Base-by-base conservation (phyloP, 2,113 vertebrate species). In the Cyprinus carpio region DNA sequence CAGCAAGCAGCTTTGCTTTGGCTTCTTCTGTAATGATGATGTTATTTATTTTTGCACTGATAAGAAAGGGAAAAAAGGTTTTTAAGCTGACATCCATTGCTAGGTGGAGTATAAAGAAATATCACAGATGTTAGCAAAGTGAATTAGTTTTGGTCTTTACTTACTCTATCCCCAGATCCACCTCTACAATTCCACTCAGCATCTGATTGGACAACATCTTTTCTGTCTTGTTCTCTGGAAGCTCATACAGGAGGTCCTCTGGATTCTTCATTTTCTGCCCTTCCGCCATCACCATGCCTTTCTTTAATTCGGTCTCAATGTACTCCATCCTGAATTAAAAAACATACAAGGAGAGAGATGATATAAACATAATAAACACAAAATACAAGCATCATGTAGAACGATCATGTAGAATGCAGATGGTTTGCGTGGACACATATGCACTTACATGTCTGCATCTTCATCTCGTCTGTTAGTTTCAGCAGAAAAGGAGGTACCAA, bases 161-260 rank as follows among this genome's bases (percentile, higher is more conserved):
- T 0, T 91, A 99, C 98, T 99, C 98, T 0, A 99, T 99, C 84
- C 97, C 98, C 0, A 99, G 94, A 88, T 99, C 98, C 80, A 99
- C 98, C 88, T 99, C 98, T 0, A 98, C 98, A 89, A 99, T 99
- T 65, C 98, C 98, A 0, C 97, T 99, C 83, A 99, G 94, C 98
- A 99, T 99, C 94, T 99, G 98, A 93, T 99, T 99, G 91, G 98
- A 99, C 46, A 99, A 92, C 97, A 99, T 99, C 92, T 99, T 97
- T 88, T 99, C 98, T 0, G 98, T 99, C 93, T 97, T 99, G 90
- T 92, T 99, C 86, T 99, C 98, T 0, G 98, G 98, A 9, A 99
- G 94, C 86, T 99, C 97, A 0, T 99, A 99, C 29, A 99, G 94
- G 37, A 96, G 96, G 86, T 99, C 98, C 88, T 99, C 98, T 0